Conservation (phyloP, 2,113 vertebrate genomes). For the Bufo gargarizans region DNA sequence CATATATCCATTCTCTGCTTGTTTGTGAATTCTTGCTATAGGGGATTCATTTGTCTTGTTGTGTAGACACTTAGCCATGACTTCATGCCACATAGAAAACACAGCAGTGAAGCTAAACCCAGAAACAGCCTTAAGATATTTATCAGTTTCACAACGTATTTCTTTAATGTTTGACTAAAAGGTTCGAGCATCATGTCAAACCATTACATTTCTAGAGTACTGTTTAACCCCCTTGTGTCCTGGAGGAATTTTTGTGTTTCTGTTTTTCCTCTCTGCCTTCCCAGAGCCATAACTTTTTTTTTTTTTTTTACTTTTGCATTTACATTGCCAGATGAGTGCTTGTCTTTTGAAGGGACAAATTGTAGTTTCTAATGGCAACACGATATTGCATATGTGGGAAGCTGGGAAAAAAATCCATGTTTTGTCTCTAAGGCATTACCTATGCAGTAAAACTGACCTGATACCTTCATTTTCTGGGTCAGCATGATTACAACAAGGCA, state of each 20-base stretch:
- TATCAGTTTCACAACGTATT: slow-evolving; percentile 43
- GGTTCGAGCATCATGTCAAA: slow-evolving; percentile 8
- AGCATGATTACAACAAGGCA: too few species aligned
- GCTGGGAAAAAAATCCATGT: too few species aligned
- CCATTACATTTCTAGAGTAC: neutral
- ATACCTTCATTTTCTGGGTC: too few species aligned
- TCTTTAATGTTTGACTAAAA: slow-evolving; percentile 8
- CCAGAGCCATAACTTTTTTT: too few species aligned
- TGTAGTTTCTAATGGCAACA: too few species aligned
- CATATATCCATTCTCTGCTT: slow-evolving; percentile 54
- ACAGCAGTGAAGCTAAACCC: slow-evolving; percentile 40
- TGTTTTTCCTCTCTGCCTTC: neutral
- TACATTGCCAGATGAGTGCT: neutral
- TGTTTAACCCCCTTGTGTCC: neutral
- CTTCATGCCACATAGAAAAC: slow-evolving; percentile 56
- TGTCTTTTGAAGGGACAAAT: too few species aligned
- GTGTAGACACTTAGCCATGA: slow-evolving; percentile 57
- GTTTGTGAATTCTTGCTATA: slow-evolving; percentile 56
- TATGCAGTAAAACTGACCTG: too few species aligned
- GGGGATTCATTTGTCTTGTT: slow-evolving; percentile 56
- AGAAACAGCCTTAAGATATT: slow-evolving; percentile 52
- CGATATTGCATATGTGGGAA: too few species aligned
- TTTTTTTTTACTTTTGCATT: too few species aligned
- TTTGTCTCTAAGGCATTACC: too few species aligned
- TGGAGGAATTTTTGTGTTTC: neutral